Base-by-base conservation (phyloP, 53 echinoderm and acorn worm genomes). In the Stichopus horrens region DNA sequence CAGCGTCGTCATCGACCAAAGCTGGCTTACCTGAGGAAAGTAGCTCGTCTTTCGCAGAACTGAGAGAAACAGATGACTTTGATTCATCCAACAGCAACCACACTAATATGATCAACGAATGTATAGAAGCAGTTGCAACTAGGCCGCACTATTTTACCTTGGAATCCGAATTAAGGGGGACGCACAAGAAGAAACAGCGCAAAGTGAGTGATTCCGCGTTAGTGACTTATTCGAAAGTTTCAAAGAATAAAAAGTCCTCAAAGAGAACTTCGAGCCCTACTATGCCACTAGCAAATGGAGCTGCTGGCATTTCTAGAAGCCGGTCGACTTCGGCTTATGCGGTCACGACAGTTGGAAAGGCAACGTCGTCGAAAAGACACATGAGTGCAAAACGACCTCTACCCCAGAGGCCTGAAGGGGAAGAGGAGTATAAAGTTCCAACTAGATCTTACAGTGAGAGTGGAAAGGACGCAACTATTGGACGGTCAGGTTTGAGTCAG, bases 331-430 rank as follows among this genome's bases (percentile, higher is more conserved):
- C 65, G 58, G 85, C 85, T 51, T 85, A 85, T 67, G 85, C 85
- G 11, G 85, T 68, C 37, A 65, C 66, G 66, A 59, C 85, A 14
- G 85, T 85, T 37, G 14, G 58, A 2, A 85, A 63, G 85, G 37
- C 37, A 37, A 63, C 85, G 6, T 65, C 52, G 10, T 18, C 52
- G 9, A 85, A 65, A 65, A 22, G 85, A 66, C 85, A 63, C 10
- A 85, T 85, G 85, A 85, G 85, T 52, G 85, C 67, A 5, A 85
- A 67, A 52, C 85, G 85, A 5, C 85, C 85, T 85, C 85, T 85
- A 8, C 85, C 85, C 7, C 23, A 85, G 53, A 85, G 85, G 37
- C 85, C 85, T 5, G 68, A 67, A 20, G 63, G 23, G 16, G 52
- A 14, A 22, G 23, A 16, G 9, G 85, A 23, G 0, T 85, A 85